These are phyloP conservation scores for Rhodeus uyekii DNA, from an alignment of 2,797 vertebrate species.

Conservation along the genomic window DNA sequence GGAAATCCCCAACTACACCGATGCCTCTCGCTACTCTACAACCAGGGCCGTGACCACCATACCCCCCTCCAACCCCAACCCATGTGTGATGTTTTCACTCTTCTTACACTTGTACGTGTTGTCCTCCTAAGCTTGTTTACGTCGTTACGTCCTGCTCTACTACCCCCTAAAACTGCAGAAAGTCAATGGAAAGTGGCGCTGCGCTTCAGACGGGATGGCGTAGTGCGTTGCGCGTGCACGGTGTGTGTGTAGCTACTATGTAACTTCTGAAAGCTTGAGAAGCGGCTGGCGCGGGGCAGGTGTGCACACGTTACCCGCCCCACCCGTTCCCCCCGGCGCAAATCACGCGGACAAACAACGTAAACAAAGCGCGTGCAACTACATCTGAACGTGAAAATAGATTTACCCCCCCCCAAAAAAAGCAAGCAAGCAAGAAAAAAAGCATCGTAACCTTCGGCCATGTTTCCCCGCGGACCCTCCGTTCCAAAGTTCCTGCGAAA, in stretches of 20 bases:
- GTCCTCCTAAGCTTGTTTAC: background rate
- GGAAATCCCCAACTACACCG: conserved; percentile 33
- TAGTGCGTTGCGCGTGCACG: conserved; percentile 15
- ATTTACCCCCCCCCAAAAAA: no score
- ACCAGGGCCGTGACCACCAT: background rate
- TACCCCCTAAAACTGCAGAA: background rate
- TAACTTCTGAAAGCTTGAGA: conserved; percentile 16
- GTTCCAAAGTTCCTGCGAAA: conserved; percentile 91
- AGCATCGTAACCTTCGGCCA: conserved; percentile 98
- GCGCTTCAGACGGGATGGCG: background rate
- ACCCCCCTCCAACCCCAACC: background rate
- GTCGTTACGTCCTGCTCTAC: background rate
- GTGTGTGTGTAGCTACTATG: conserved; percentile 6
- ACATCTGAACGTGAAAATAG: conserved; percentile 58
- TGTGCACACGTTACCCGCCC: conserved; percentile 67
- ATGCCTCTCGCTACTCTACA: background rate
- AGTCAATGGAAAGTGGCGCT: conserved; percentile 36
- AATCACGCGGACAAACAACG: conserved; percentile 37
- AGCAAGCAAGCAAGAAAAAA: conserved; percentile 71
- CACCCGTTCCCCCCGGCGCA: conserved; percentile 28
- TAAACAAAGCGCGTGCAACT: conserved; percentile 55
- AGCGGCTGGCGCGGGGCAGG: conserved; percentile 63
- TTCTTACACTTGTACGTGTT: background rate
- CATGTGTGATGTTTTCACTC: background rate
- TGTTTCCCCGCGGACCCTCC: conserved; percentile 96